These are phyloP conservation scores for Plectropomus leopardus DNA, from an alignment of 2,113 vertebrate species.

Conservation along the genomic window DNA sequence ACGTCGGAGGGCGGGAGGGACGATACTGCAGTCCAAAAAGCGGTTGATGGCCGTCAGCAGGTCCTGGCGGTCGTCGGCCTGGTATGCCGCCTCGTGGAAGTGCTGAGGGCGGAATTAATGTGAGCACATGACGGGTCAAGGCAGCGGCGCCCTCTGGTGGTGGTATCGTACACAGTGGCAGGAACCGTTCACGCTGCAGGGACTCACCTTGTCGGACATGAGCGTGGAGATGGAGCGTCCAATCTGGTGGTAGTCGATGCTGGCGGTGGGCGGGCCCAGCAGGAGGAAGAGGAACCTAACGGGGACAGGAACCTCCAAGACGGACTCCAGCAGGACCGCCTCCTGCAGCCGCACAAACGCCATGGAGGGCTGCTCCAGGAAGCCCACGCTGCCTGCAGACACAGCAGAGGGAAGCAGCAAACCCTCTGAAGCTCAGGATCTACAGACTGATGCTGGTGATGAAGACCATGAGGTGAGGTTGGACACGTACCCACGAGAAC, in stretches of 20 bases:
- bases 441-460: too few species aligned
- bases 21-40: conserved; percentile 94
- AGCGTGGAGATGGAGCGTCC: conserved; percentile 95
- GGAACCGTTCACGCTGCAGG: background rate
- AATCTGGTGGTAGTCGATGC: conserved; percentile 94
- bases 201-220: conserved; percentile 93
- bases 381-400: conserved; percentile 89
- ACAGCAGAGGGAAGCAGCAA: background rate
- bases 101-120: conserved; percentile 86
- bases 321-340: conserved; percentile 90
- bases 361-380: conserved; percentile 93
- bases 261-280: conserved; percentile 90
- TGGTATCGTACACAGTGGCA: background rate
- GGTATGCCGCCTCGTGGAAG: conserved; percentile 91
- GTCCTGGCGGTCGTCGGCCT: conserved; percentile 92
- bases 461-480: background rate
- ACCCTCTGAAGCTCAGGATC: background rate
- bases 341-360: conserved; percentile 94
- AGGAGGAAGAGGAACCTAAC: conserved; percentile 94
- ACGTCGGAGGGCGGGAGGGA: conserved; percentile 91
- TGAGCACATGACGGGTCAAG: too few species aligned
- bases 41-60: conserved; percentile 91
- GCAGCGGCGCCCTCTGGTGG: background rate
- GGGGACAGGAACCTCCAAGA: conserved; percentile 93
- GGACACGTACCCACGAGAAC: conserved; percentile 92